These are phyloP conservation scores for Megatriorchis doriae DNA, from an alignment of 2,113 vertebrate species.

Conservation along the genomic window DNA sequence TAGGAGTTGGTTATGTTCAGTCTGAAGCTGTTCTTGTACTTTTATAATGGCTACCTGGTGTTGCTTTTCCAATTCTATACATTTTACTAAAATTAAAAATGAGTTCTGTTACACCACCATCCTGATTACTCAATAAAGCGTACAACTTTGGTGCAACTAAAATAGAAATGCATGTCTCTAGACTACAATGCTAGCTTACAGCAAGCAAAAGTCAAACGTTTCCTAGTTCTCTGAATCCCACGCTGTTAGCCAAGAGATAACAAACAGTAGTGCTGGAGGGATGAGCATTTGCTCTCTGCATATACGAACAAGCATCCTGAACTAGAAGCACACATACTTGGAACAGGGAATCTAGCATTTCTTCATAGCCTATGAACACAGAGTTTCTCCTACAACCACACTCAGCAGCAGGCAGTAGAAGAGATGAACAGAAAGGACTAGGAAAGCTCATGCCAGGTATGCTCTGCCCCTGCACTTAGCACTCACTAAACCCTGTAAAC, in stretches of 20 bases:
- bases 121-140: neutral
- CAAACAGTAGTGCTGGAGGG: neutral
- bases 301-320: neutral
- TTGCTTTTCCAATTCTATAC: slow-evolving; percentile 68
- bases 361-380: neutral
- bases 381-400: neutral
- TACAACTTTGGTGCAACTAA: neutral
- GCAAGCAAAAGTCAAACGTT: neutral
- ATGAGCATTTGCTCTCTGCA: neutral
- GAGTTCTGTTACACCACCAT: neutral
- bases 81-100: slow-evolving; percentile 39
- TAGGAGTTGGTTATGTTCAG: slow-evolving; percentile 58
- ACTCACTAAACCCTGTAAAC: neutral
- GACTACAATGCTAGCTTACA: neutral
- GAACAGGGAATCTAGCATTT: neutral
- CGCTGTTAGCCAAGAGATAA: neutral
- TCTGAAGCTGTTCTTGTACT: slow-evolving; percentile 54
- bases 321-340: neutral
- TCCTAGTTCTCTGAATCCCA: neutral
- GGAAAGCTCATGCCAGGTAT: neutral
- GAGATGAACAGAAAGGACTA: neutral
- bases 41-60: slow-evolving; percentile 66
- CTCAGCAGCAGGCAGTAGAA: neutral
- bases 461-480: neutral
- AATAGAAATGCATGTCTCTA: neutral